Conservation (phyloP, 2,888 invertebrate species). For the Bedellia somnulentella region DNA sequence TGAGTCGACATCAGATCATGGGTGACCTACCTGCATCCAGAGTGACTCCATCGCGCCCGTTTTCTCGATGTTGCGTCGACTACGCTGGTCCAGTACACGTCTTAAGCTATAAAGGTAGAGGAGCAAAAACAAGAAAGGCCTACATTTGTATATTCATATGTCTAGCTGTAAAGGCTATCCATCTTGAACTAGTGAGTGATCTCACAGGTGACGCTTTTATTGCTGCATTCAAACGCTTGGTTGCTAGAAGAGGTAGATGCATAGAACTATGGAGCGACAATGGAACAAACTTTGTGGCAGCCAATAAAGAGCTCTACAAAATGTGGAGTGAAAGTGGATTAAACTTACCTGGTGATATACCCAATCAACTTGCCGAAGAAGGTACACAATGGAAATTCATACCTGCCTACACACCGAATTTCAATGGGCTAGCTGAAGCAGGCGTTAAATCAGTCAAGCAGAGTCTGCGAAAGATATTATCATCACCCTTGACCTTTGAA, state of each 20-base stretch:
- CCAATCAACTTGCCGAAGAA: not conserved
- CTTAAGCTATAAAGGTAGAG: not conserved
- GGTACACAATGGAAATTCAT: constrained; percentile 9
- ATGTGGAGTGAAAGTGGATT: not conserved
- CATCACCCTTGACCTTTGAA: constrained; percentile 12
- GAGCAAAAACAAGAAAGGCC: not conserved
- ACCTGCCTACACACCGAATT: constrained; percentile 10
- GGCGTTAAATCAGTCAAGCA: constrained; percentile 10
- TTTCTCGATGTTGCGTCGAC: not conserved
- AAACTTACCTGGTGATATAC: not conserved
- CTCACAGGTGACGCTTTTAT: not conserved
- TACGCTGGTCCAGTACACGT: not conserved
- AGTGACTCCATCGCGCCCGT: not conserved
- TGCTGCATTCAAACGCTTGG: too few relatives aligned
- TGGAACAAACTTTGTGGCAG: constrained; percentile 10
- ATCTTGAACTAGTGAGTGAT: not conserved
- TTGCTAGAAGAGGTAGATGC: constrained; percentile 1
- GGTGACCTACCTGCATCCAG: not conserved
- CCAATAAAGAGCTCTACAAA: constrained; percentile 6
- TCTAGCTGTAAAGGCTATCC: not conserved
- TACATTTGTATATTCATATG: not conserved
- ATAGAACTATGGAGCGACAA: constrained; percentile 7
- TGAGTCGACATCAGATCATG: not conserved
- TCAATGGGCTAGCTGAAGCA: constrained; percentile 13
- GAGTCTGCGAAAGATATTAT: too few relatives aligned